These are phyloP conservation scores for Ditylenchus dipsaci DNA, from an alignment of 1,140 invertebrate species.

Conservation along the genomic window DNA sequence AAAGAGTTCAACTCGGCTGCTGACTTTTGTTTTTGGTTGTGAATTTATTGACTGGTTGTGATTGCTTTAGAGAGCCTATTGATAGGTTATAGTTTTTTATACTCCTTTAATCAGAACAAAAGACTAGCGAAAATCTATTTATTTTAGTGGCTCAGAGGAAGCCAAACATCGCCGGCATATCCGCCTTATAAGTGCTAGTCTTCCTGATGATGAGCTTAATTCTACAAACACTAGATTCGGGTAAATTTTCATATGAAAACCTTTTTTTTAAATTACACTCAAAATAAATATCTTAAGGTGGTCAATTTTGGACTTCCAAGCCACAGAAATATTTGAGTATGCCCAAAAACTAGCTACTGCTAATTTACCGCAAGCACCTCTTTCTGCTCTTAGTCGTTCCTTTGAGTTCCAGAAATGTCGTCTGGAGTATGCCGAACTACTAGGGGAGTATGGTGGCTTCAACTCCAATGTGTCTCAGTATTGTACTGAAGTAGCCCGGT, in stretches of 20 bases:
- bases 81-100: not conserved
- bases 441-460: constrained; percentile 38
- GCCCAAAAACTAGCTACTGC: constrained; percentile 20
- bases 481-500: constrained; percentile 1
- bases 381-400: constrained; percentile 5
- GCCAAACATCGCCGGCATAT: constrained; percentile 24
- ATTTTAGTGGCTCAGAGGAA: constrained; percentile 12
- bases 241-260: constrained; percentile 1
- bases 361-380: not conserved
- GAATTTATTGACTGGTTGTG: constrained; percentile 38
- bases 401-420: constrained; percentile 16
- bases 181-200: constrained; percentile 36
- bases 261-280: not conserved
- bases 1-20: constrained; percentile 48
- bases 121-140: not conserved
- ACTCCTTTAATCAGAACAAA: constrained; percentile 3
- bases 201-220: constrained; percentile 36
- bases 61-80: constrained; percentile 25
- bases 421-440: constrained; percentile 33
- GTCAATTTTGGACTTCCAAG: constrained; percentile 44
- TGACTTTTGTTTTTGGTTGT: constrained; percentile 50
- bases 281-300: constrained; percentile 26
- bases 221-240: constrained; percentile 35
- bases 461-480: constrained; percentile 1
- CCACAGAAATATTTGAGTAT: constrained; percentile 44